Evolutionary conservation across 2,888 invertebrate species (phyloP), one percentile per base, ranked within the genome.

Genomic region (Acholoe squamosa): DNA sequence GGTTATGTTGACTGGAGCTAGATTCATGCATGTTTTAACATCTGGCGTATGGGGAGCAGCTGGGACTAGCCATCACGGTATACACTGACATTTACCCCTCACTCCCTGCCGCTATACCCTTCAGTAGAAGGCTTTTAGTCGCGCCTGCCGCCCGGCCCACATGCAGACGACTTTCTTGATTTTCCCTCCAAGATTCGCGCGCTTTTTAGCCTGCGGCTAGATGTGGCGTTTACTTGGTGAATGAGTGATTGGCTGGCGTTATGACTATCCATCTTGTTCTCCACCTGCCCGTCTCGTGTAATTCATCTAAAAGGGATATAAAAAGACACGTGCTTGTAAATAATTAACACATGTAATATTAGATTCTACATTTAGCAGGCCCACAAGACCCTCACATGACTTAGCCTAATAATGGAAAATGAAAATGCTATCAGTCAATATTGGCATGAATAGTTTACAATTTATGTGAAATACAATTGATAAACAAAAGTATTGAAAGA

Each of bases 11-110:
- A 43, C 34, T 43, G 80, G 34, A 43, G 43, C 33, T 33, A 10
- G 80, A 80, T 80, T 80, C 80, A 80, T 80, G 80, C 80, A 80
- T 80, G 7, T 80, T 80, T 80, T 80, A 80, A 34, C 80, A 34
- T 34, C 25, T 16, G 80, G 19, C 80, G 80, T 80, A 43, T 80
- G 80, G 33, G 33, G 80, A 80, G 80, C 80, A 80, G 80, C 80
- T 80, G 80, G 80, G 80, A 33, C 80, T 33, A 71, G 76, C 80
- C 80, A 80, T 80, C 80, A 43, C 80, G 43, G 80, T 43, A 80
- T 80, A 80, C 33, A 19, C 80, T 43, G 43, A 43, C 80, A 80
- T 80, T 80, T 80, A 80, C 80, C 80, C 33, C 31, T 14, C 80
- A 5, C 25, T 16, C 80, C 34, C 33, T 43, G 16, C 25, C 16